A percentile compares a stretch with the other conserved stretches of the same genome.
phyloP scores from a whole-genome alignment of 2,113 vertebrate genomes.

The Columbina picui region DNA sequence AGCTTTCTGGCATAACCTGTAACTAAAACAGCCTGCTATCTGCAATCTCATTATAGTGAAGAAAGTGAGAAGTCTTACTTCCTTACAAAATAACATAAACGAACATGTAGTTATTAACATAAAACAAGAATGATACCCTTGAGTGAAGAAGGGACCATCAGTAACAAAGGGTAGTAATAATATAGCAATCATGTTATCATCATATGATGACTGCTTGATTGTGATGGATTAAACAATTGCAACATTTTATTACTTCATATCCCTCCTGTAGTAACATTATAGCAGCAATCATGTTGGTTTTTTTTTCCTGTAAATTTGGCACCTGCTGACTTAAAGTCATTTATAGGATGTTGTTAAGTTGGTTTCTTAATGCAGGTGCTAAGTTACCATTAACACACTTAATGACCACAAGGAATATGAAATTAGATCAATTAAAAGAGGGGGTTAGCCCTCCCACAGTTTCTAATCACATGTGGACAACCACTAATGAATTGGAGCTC shows the following conservation, averaged over 20 bases:
- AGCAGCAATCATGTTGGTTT: constrained; percentile 1
- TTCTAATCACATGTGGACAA: constrained; percentile 57
- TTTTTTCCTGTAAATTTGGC: constrained; percentile 51
- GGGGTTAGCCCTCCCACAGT: constrained; percentile 35
- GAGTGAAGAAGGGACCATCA: constrained; percentile 58
- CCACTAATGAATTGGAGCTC: constrained; percentile 64
- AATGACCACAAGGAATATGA: constrained; percentile 61
- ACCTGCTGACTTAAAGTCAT: constrained; percentile 51
- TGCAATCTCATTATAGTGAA: neutral
- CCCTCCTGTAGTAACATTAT: constrained; percentile 49
- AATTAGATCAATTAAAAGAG: constrained; percentile 64
- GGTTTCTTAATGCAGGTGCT: constrained; percentile 49
- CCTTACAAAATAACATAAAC: constrained; percentile 3
- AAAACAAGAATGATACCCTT: constrained; percentile 38
- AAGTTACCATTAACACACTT: constrained; percentile 48
- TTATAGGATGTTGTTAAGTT: constrained; percentile 52
- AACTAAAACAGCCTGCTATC: neutral
- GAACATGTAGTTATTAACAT: constrained; percentile 37
- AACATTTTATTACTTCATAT: constrained; percentile 62
- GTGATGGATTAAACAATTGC: constrained; percentile 71
- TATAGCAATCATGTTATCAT: constrained; percentile 64
- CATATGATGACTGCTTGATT: constrained; percentile 62
- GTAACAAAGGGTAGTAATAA: constrained; percentile 58
- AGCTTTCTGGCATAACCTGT: neutral
- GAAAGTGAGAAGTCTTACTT: neutral